phyloP scores from a whole-genome alignment of 1,140 invertebrate species.

The Cheumatopsyche charites region DNA sequence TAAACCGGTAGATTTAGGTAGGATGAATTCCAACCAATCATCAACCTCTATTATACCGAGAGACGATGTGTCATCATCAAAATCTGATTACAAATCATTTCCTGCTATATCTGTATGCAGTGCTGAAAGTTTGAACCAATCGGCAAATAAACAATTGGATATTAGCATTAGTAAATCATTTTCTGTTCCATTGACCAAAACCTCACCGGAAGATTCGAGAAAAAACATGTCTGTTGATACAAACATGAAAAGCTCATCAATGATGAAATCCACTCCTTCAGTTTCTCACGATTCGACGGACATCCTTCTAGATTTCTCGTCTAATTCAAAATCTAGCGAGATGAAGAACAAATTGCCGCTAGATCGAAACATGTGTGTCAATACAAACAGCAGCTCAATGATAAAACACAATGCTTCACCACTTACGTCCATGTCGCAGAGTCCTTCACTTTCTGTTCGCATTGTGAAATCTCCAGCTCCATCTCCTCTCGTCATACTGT shows the following conservation, averaged over 20 bases:
- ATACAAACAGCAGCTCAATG: conserved; percentile 57
- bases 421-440: conserved; percentile 61
- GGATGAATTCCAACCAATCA: conserved; percentile 30
- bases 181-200: conserved; percentile 54
- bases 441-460: conserved; percentile 76
- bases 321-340: conserved; percentile 51
- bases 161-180: conserved; percentile 57
- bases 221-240: conserved; percentile 51
- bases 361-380: conserved; percentile 42
- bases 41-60: not conserved
- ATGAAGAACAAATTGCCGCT: conserved; percentile 48
- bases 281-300: conserved; percentile 66
- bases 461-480: conserved; percentile 80
- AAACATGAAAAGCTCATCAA: conserved; percentile 58
- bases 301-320: conserved; percentile 69
- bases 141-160: conserved; percentile 40
- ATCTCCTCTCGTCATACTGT: conserved; percentile 70
- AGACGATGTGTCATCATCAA: conserved; percentile 31
- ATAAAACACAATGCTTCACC: conserved; percentile 63
- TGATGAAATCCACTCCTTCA: conserved; percentile 53
- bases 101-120: conserved; percentile 42
- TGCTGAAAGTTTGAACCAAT: conserved; percentile 44
- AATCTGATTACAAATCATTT: conserved; percentile 42
- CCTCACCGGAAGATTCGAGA: conserved; percentile 53
- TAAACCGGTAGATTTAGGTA: conserved; percentile 28